Base-by-base conservation (phyloP, 1,140 invertebrate genomes). In the Sesamia nonagrioides region DNA sequence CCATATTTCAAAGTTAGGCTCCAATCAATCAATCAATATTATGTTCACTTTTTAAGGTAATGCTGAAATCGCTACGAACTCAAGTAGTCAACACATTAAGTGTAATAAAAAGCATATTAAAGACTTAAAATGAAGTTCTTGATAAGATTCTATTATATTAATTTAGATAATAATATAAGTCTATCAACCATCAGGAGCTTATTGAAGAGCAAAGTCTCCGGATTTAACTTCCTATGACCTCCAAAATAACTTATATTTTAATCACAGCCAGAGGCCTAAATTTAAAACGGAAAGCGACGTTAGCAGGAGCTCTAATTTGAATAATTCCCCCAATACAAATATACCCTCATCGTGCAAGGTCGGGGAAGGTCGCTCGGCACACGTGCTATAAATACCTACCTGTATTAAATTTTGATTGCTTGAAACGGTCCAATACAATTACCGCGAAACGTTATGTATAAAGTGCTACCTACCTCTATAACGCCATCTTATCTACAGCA, bases 401-500 rank as follows among this genome's bases (percentile, higher is more conserved):
- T n/a, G 15, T 15, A n/a, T 68, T 50, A 33, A 69, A 69, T 69
- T 50, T 69, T 50, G 66, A 69, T 50, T 50, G 21, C 21, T 4
- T 18, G 18, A 69, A 33, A 48, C 21, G 2, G 18, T 33, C 18
- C 33, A 33, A 50, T 61, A n/a, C 18, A 69, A 50, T 69, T 69
- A 63, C 35, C 35, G 9, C 60, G 35, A 8, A n/a, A 63, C 35
- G 35, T 35, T 35, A n/a, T 27, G 3, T 27, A 27, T 27, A 27
- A 1, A 27, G 1, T 27, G 3, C 27, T 13, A 56, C 21, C 54
- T 52, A 17, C n/a, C 56, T 1, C n/a, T 63, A 40, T n/a, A 61
- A 37, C 35, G n/a, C 15, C 7, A 15, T 27, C 27, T 7, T 5
- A n/a, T 8, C 17, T 9, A 18, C 9, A 66, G 7, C n/a, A 9